Base-by-base conservation (phyloP, 2,888 invertebrate genomes). In the Lissocephala sabroskyi region DNA sequence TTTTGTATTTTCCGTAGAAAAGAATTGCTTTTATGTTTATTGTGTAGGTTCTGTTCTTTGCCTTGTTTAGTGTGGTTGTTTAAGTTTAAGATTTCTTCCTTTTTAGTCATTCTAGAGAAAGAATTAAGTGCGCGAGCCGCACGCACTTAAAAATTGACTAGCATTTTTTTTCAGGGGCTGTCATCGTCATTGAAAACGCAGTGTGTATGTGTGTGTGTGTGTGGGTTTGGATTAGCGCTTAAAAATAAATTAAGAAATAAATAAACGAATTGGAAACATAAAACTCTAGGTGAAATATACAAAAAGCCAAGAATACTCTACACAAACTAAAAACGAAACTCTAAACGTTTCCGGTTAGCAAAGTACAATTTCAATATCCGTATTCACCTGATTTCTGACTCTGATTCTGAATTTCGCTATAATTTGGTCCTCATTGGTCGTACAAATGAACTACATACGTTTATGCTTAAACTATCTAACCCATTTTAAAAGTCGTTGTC, bases 1-100 rank as follows among this genome's bases (percentile, higher is more conserved):
- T 59, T 73, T 68, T 65, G 56, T 59, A 58, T 59, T 79, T 75
- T 65, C 66, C 50, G 43, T 49, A 48, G 75, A 59, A 79, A 79
- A 79, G 63, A 79, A 79, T 79, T 79, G 79, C 79, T 79, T 79
- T 67, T 61, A 49, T 47, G 28, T 33, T 73, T 73, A 73, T 73
- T 73, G 65, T 71, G 46, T 50, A 59, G 47, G 56, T 62, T 61
- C 50, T 30, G n/a, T n/a, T n/a, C n/a, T n/a, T n/a, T n/a, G n/a
- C n/a, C n/a, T 52, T 35, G 13, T 32, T 46, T 33, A 33, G 41
- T 28, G 39, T 41, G 33, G 33, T 52, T 45, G 16, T 6, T 41
- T 56, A 30, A 23, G 30, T 50, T 40, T 45, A 45, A 29, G 18
- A 43, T 40, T 29, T 43, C 41, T 36, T 17, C 26, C 23, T 43